Evolutionary conservation across 2,113 vertebrate species (phyloP).

Genomic region (Nannobrachium achirus): DNA sequence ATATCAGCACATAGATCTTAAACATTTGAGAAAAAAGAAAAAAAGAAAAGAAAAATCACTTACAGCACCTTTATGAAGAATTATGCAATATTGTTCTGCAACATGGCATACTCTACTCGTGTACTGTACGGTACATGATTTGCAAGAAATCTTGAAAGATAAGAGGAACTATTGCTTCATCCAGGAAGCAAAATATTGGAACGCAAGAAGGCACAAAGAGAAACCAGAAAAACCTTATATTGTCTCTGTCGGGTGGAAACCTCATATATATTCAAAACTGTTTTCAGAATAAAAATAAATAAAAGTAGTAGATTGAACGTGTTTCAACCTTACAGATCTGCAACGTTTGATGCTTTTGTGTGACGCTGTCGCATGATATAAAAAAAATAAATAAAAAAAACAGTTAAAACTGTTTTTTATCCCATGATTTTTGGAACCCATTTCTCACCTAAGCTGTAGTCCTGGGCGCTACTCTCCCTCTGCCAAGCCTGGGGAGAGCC

Average conservation of each 20-base stretch:
- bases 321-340: too few relatives aligned
- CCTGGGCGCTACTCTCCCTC: too few relatives aligned
- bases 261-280: background rate
- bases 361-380: too few relatives aligned
- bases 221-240: background rate
- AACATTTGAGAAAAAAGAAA: background rate
- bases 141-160: background rate
- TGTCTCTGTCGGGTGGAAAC: background rate
- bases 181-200: background rate
- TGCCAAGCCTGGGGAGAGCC: too few relatives aligned
- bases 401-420: too few relatives aligned
- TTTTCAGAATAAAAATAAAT: too few relatives aligned
- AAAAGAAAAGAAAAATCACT: too few relatives aligned
- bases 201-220: background rate
- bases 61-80: background rate
- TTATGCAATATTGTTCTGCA: background rate
- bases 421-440: too few relatives aligned
- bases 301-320: too few relatives aligned
- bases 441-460: too few relatives aligned
- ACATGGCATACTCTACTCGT: background rate
- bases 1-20: background rate
- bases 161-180: background rate
- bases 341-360: too few relatives aligned
- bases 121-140: constrained; percentile 1
- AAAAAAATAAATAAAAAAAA: too few relatives aligned